A percentile compares a stretch with the other conserved stretches of the same genome.
Conservation (phyloP, 2,113 vertebrate species). For the Paracanthobrama guichenoti region DNA sequence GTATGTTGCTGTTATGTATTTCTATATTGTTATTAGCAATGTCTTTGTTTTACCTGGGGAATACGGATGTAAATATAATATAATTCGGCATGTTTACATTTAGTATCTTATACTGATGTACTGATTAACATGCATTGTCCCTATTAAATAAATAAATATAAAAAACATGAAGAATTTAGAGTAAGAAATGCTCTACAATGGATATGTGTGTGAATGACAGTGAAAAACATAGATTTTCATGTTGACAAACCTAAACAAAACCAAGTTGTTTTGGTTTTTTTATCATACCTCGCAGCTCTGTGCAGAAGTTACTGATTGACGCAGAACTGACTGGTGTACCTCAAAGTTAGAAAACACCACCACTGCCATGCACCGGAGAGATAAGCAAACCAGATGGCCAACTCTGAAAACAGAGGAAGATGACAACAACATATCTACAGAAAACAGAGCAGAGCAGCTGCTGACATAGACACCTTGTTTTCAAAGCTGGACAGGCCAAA, state of each 20-base stretch:
- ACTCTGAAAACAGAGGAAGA: slow-evolving; percentile 7
- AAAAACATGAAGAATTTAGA: neutral
- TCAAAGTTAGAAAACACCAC: neutral
- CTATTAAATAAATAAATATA: no score
- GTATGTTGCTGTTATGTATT: no score
- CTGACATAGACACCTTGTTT: neutral
- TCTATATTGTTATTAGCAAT: no score
- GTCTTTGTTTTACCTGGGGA: no score
- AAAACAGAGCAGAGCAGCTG: neutral
- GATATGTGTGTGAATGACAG: neutral
- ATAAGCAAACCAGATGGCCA: slow-evolving; percentile 19
- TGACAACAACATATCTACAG: slow-evolving; percentile 19
- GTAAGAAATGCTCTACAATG: neutral
- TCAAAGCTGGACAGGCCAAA: neutral
- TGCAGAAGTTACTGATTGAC: neutral
- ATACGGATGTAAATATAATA: no score
- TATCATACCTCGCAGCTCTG: neutral
- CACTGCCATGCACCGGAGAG: neutral
- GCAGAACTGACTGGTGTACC: neutral
- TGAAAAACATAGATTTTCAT: no score
- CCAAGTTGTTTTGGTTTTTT: neutral
- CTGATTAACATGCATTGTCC: no score
- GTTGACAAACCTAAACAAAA: neutral
- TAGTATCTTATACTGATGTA: no score
- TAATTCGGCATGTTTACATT: no score